A percentile compares a stretch with the other conserved stretches of the same genome.
phyloP scores from a whole-genome alignment of 2,113 vertebrate species.

The Indri indri region DNA sequence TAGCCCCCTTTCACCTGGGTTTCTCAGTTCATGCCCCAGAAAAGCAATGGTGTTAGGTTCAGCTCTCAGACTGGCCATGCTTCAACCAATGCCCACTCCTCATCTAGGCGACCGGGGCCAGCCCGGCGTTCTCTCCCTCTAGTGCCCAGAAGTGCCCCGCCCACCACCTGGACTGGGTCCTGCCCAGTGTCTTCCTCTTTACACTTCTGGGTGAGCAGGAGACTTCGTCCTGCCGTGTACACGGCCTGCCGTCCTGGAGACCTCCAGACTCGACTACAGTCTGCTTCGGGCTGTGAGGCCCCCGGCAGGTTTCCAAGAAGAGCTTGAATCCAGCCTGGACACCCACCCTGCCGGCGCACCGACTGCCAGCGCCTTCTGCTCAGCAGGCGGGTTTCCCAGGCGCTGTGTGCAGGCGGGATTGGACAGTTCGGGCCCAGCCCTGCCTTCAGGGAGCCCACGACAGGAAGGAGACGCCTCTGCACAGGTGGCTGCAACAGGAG shows the following conservation, averaged over 20 bases:
- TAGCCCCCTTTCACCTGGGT: not conserved
- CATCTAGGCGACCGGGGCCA: not conserved
- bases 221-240: too few relatives aligned
- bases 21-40: not conserved
- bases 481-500: not conserved
- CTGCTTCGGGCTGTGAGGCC: not conserved
- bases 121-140: too few relatives aligned
- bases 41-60: not conserved
- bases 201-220: not conserved
- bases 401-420: not conserved
- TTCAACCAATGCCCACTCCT: not conserved
- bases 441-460: not conserved
- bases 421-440: not conserved
- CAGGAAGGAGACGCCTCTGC: not conserved
- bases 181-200: not conserved
- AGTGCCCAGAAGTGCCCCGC: too few relatives aligned
- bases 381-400: too few relatives aligned
- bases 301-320: not conserved
- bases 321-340: not conserved
- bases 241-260: not conserved
- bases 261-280: not conserved
- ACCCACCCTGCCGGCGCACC: not conserved
- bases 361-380: too few relatives aligned
- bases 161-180: not conserved
- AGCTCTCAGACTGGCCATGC: not conserved